Conservation (phyloP, 2,797 vertebrate genomes). For the Pangasius larnaudii region DNA sequence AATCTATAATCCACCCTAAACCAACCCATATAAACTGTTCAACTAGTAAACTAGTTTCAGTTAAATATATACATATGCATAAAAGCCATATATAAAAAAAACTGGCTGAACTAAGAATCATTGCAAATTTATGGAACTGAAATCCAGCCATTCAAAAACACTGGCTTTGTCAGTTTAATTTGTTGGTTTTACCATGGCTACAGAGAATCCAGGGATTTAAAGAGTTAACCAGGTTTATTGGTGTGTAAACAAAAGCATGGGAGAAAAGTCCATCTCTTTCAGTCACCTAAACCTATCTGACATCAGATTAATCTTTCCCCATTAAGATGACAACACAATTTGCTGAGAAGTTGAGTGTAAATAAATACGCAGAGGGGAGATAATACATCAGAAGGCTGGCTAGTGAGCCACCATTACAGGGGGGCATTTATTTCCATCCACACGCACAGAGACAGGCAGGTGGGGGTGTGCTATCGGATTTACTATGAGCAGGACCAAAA, state of each 20-base stretch:
- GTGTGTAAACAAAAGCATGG: conserved; percentile 71
- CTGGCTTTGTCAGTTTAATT: background rate
- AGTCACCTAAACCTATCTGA: conserved; percentile 74
- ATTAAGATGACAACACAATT: conserved; percentile 84
- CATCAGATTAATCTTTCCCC: conserved; percentile 82
- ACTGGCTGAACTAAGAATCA: background rate
- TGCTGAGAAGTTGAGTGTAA: conserved; percentile 84
- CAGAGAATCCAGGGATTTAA: conserved; percentile 43
- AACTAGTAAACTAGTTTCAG: background rate
- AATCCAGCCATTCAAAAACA: background rate
- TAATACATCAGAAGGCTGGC: conserved; percentile 83
- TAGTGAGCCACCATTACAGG: conserved; percentile 78
- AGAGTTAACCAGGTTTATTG: conserved; percentile 66
- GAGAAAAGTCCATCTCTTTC: conserved; percentile 74
- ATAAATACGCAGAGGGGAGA: conserved; percentile 83
- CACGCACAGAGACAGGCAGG: conserved; percentile 43
- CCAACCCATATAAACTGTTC: background rate
- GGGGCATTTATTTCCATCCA: conserved; percentile 80
- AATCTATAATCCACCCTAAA: background rate
- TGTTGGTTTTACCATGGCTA: background rate
- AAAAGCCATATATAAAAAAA: background rate
- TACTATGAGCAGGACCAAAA: conserved; percentile 44
- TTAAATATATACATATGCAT: background rate
- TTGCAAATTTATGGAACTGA: background rate
- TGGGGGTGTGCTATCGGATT: conserved; percentile 29